A percentile compares a stretch with the other conserved stretches of the same genome.
These are phyloP conservation scores for Lethrus apterus DNA, from an alignment of 1,140 invertebrate genomes.

Conservation along the genomic window DNA sequence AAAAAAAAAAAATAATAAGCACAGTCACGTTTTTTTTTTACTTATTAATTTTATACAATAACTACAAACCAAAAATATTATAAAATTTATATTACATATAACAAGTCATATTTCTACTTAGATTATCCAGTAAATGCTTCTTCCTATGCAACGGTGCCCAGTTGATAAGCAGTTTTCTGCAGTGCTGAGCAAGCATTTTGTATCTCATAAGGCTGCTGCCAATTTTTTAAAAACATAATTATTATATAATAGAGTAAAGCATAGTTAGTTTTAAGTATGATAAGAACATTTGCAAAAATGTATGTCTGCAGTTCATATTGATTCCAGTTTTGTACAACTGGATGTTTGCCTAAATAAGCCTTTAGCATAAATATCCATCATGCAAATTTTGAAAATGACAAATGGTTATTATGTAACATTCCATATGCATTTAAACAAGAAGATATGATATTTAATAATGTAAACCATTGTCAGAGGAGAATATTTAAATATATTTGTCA, in stretches of 20 bases:
- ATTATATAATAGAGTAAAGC: conserved; percentile 27
- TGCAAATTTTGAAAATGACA: conserved; percentile 5
- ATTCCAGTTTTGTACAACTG: conserved; percentile 34
- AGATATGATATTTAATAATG: conserved; percentile 27
- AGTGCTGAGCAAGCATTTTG: conserved; percentile 27
- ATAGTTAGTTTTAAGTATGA: conserved; percentile 34
- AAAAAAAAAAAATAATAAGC: no score
- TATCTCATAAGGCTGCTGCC: conserved; percentile 34
- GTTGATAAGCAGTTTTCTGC: conserved; percentile 1
- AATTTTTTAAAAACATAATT: conserved; percentile 33
- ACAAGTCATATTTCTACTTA: conserved; percentile 15
- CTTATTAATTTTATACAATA: conserved; percentile 1
- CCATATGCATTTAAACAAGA: conserved; percentile 29
- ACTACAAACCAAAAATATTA: not conserved
- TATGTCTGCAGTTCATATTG: conserved; percentile 33
- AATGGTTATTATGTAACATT: conserved; percentile 30
- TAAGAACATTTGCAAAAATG: conserved; percentile 34
- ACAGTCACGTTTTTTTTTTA: no score
- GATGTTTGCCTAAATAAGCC: conserved; percentile 40
- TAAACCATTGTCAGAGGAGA: conserved; percentile 23
- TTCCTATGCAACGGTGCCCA: conserved; percentile 17
- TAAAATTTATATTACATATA: conserved; percentile 11
- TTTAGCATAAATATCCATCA: conserved; percentile 33
- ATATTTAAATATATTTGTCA: conserved; percentile 17
- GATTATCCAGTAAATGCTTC: conserved; percentile 15